Evolutionary conservation across 2,888 invertebrate genomes (phyloP).

Genomic region (Trichogramma evanescens): DNA sequence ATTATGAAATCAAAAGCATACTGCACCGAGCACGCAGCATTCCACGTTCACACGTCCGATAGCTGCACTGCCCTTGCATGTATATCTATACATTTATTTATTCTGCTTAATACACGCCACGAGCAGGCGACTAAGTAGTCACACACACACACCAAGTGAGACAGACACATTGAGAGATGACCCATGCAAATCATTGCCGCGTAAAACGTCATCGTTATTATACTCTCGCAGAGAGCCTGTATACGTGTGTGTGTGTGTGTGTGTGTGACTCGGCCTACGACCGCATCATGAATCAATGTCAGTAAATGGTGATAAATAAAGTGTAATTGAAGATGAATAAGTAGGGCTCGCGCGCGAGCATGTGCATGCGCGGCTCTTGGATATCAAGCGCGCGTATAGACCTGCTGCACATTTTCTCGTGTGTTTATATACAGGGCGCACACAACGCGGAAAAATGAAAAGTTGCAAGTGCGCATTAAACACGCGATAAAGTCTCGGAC

Average conservation of each 20-base stretch:
- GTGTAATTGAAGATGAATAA: slow-evolving; percentile 37
- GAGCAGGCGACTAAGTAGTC: not conserved
- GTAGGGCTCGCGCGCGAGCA: too few relatives aligned
- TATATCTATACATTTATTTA: too few relatives aligned
- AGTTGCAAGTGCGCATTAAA: too few relatives aligned
- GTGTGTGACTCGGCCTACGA: slow-evolving; percentile 30
- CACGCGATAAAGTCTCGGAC: too few relatives aligned
- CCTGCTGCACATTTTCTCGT: too few relatives aligned
- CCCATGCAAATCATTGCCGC: slow-evolving; percentile 44
- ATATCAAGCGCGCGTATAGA: too few relatives aligned
- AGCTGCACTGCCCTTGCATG: not conserved
- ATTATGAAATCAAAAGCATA: not conserved
- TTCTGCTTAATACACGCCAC: slow-evolving; percentile 1
- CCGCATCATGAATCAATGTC: slow-evolving; percentile 43
- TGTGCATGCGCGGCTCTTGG: too few relatives aligned
- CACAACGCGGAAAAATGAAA: too few relatives aligned
- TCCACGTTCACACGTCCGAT: slow-evolving; percentile 7
- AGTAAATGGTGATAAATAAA: slow-evolving; percentile 46
- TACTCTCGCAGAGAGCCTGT: too few relatives aligned
- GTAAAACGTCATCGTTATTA: slow-evolving; percentile 13
- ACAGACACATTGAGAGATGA: slow-evolving; percentile 44
- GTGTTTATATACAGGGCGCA: too few relatives aligned
- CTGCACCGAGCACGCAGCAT: not conserved
- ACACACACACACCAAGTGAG: slow-evolving; percentile 28
- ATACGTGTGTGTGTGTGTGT: not conserved